Evolutionary conservation across 2,797 vertebrate genomes (phyloP).

Genomic region (Artibeus lituratus): DNA sequence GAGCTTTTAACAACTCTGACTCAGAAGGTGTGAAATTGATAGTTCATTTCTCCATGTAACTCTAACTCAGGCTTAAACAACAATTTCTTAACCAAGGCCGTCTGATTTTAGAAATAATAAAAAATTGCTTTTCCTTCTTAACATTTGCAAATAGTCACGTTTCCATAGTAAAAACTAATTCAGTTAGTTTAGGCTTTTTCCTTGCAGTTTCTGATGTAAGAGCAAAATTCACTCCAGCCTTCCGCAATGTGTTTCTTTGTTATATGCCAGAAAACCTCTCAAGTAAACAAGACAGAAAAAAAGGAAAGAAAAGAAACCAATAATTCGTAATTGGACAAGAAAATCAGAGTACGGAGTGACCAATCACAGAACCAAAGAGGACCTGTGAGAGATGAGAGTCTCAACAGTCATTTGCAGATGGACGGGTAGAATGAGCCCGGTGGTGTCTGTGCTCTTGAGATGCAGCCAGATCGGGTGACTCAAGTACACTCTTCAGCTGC

Average conservation of each 20-base stretch:
- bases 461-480: neutral
- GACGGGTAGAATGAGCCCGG: too few species aligned
- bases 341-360: neutral
- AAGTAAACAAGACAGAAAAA: neutral
- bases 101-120: neutral
- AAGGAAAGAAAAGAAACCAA: too few species aligned
- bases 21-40: neutral
- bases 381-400: neutral
- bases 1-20: neutral
- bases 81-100: conserved; percentile 15
- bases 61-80: neutral
- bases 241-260: neutral
- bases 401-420: neutral
- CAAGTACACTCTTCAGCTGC: accelerated
- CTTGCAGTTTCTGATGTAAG: neutral
- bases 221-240: neutral
- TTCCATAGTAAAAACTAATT: neutral
- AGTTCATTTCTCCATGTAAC: neutral
- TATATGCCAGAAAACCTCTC: neutral
- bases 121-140: neutral
- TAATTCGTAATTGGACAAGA: neutral
- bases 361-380: neutral
- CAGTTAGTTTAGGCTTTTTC: neutral
- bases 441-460: neutral
- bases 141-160: neutral